Percentiles rank a stretch among this genome's conserved stretches.
Evolutionary conservation across 2,113 vertebrate genomes (phyloP).

Genomic region (Erythrocercus mccallii): DNA sequence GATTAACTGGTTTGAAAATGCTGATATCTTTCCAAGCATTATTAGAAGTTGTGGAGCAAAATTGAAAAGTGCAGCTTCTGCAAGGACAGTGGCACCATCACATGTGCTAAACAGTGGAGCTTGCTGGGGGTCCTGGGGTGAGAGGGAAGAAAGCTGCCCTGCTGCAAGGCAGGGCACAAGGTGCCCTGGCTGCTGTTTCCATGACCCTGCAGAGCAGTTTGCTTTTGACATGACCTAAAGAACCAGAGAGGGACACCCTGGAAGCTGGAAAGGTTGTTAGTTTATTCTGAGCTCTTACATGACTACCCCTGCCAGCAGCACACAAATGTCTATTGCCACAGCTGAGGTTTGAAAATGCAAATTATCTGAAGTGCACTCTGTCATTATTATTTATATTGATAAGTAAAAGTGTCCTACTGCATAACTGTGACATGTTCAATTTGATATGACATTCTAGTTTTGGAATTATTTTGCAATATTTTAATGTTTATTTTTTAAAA

Average conservation of each 20-base stretch:
- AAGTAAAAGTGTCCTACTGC: not conserved
- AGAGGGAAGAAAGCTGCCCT: not conserved
- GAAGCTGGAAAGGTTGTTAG: not conserved
- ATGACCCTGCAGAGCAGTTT: not conserved
- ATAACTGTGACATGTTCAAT: not conserved
- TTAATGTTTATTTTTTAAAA: not conserved
- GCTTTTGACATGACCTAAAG: not conserved
- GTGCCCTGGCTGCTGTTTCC: not conserved
- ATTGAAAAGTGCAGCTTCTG: not conserved
- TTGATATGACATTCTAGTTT: not conserved
- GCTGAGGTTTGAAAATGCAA: not conserved
- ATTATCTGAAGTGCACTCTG: not conserved
- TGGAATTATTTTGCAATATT: not conserved
- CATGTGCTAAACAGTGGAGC: not conserved
- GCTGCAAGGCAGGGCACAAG: not conserved
- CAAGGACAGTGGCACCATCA: fast-evolving
- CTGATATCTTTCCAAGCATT: not conserved
- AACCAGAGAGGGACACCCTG: not conserved
- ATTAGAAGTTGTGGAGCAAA: not conserved
- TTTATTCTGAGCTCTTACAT: not conserved
- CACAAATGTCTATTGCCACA: not conserved
- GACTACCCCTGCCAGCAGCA: not conserved
- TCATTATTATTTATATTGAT: not conserved
- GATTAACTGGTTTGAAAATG: not conserved
- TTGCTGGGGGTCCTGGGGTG: fast-evolving